Evolutionary conservation across 2,888 invertebrate genomes (phyloP).

Genomic region (Deilephila porcellus): DNA sequence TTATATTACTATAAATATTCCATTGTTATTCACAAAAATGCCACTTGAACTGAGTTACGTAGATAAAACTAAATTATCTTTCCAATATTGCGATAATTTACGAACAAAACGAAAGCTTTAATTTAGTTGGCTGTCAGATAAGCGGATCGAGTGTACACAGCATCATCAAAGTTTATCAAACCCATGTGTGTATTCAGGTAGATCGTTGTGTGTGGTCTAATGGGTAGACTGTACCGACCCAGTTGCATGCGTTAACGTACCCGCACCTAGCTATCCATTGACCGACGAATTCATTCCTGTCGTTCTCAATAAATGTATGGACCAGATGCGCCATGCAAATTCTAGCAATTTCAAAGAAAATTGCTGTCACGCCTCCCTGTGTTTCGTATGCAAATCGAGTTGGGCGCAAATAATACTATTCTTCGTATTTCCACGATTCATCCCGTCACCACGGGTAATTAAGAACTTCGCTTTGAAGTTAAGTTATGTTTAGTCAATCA

Average conservation of each 20-base stretch:
- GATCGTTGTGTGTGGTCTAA: slow-evolving; percentile 22
- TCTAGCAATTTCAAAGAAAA: slow-evolving; percentile 29
- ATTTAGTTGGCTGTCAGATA: slow-evolving; percentile 19
- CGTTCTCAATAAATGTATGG: slow-evolving; percentile 38
- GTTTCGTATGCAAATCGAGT: background rate
- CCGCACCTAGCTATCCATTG: slow-evolving; percentile 30
- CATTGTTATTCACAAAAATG: too few relatives aligned
- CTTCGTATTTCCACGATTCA: background rate
- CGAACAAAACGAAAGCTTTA: slow-evolving; percentile 16
- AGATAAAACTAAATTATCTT: slow-evolving; percentile 28
- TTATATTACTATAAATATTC: too few relatives aligned
- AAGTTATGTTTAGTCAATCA: background rate
- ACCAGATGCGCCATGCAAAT: slow-evolving; percentile 43
- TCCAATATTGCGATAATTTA: slow-evolving; percentile 32
- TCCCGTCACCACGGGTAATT: background rate
- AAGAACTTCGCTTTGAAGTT: background rate
- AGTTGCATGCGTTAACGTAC: slow-evolving; percentile 53
- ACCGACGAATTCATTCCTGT: slow-evolving; percentile 40
- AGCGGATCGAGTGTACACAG: slow-evolving; percentile 5
- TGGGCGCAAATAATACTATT: background rate
- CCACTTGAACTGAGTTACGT: too few relatives aligned
- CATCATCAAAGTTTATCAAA: slow-evolving; percentile 18
- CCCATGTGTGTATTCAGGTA: slow-evolving; percentile 15
- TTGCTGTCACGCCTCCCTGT: background rate
- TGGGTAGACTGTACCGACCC: slow-evolving; percentile 44